These are phyloP conservation scores for Heteromyza rotundicornis DNA, from an alignment of 2,888 invertebrate genomes.

Conservation along the genomic window DNA sequence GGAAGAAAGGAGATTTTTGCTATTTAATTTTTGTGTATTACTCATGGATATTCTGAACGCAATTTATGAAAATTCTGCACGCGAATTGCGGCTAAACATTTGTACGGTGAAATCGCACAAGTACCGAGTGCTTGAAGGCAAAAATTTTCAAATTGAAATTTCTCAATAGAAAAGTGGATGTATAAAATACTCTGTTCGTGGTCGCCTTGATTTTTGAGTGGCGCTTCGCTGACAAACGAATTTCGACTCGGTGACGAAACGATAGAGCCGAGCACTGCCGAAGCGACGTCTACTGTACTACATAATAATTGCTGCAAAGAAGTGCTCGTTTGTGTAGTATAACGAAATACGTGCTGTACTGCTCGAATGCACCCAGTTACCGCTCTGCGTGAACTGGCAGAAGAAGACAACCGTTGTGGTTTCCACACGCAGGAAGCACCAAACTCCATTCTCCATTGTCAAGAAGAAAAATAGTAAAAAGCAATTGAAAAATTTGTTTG, in stretches of 20 bases:
- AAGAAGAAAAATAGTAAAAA: background rate
- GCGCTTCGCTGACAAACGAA: constrained; percentile 14
- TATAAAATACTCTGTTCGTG: constrained; percentile 25
- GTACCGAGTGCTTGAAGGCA: constrained; percentile 12
- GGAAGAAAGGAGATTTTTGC: constrained; percentile 25
- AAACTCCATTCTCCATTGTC: background rate
- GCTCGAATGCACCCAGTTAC: background rate
- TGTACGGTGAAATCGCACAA: constrained; percentile 19
- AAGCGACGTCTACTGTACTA: constrained; percentile 22
- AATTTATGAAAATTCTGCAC: constrained; percentile 17
- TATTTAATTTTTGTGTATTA: constrained; percentile 24
- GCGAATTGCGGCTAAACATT: constrained; percentile 14
- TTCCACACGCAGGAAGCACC: no score
- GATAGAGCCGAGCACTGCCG: constrained; percentile 10
- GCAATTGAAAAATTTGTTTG: background rate
- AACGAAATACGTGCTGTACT: background rate
- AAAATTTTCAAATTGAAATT: constrained; percentile 22
- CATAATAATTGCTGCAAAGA: constrained; percentile 8
- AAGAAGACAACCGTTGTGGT: background rate
- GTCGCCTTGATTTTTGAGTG: constrained; percentile 27
- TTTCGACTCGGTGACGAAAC: constrained; percentile 1
- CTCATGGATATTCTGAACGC: constrained; percentile 14
- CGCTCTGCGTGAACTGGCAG: no score
- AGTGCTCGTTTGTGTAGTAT: constrained; percentile 4
- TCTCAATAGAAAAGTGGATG: constrained; percentile 15